These are phyloP conservation scores for Drosophila azteca DNA, from an alignment of 1,140 invertebrate species.

Conservation along the genomic window DNA sequence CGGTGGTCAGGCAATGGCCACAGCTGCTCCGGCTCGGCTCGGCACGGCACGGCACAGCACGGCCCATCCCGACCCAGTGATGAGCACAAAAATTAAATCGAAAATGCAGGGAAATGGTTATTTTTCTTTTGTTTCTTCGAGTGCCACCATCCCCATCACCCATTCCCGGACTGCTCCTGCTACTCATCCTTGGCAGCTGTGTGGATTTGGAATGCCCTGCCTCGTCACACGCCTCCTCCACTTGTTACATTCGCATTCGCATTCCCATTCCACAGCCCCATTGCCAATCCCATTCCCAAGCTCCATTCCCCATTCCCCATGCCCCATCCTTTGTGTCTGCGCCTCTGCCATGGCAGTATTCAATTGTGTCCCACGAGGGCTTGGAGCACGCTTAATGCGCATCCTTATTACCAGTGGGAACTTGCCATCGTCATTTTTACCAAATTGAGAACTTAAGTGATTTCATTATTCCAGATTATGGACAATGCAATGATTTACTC, in stretches of 20 bases:
- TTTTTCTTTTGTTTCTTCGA: conserved; percentile 64
- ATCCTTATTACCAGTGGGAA: conserved; percentile 77
- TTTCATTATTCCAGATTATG: conserved; percentile 82
- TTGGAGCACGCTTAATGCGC: conserved; percentile 73
- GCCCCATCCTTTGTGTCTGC: conserved; percentile 6
- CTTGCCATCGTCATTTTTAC: conserved; percentile 61
- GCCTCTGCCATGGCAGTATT: conserved; percentile 52
- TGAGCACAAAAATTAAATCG: conserved; percentile 77
- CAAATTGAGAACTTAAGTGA: conserved; percentile 82
- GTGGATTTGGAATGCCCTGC: not conserved
- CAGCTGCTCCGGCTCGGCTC: conserved; percentile 51
- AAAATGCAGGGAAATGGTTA: conserved; percentile 77
- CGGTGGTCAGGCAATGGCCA: conserved; percentile 56
- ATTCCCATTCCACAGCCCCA: not conserved
- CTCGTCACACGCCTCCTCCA: conserved; percentile 25
- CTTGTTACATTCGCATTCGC: conserved; percentile 45
- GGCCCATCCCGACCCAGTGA: conserved; percentile 44
- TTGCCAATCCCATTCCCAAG: too few relatives aligned
- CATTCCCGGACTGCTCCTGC: not conserved
- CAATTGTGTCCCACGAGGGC: conserved; percentile 77
- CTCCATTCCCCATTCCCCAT: not conserved
- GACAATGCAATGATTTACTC: conserved; percentile 80
- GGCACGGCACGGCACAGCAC: conserved; percentile 39
- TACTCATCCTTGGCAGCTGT: conserved; percentile 1
- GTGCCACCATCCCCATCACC: not conserved